Evolutionary conservation across 2,113 vertebrate species (phyloP).

Genomic region (Hippocampus zosterae): DNA sequence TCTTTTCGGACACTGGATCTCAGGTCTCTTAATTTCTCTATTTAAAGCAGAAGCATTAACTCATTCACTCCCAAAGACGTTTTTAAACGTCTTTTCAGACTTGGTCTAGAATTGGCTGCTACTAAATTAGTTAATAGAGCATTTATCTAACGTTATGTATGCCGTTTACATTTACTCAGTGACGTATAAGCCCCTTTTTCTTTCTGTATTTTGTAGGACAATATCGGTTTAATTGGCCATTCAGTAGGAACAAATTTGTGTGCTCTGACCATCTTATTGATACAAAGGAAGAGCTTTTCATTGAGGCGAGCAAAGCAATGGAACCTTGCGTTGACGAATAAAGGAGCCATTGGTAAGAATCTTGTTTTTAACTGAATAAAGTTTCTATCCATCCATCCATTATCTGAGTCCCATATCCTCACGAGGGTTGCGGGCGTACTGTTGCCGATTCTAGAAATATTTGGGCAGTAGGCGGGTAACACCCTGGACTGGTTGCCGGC

Average conservation of each 20-base stretch:
- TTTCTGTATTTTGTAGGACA: slow-evolving; percentile 49
- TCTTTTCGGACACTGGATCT: not conserved
- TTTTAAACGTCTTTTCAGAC: too few species aligned
- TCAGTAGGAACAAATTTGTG: slow-evolving; percentile 74
- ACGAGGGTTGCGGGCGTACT: too few species aligned
- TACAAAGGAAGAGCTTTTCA: slow-evolving; percentile 57
- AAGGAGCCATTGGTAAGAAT: slow-evolving; percentile 66
- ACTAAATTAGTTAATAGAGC: not conserved
- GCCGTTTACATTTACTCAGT: too few species aligned
- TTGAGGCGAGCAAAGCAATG: slow-evolving; percentile 51
- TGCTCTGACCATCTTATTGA: slow-evolving; percentile 60
- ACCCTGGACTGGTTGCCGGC: too few species aligned
- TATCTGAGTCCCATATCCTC: too few species aligned
- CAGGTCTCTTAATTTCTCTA: not conserved
- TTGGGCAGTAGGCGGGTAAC: too few species aligned
- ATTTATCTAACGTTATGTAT: too few species aligned
- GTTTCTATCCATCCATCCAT: not conserved
- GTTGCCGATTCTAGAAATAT: too few species aligned
- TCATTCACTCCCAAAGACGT: too few species aligned
- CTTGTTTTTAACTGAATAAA: not conserved
- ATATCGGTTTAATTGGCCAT: slow-evolving; percentile 69
- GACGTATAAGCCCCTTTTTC: not conserved
- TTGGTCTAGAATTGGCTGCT: too few species aligned
- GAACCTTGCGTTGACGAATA: slow-evolving; percentile 46
- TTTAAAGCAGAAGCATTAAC: not conserved